Base-by-base conservation (phyloP, 2,797 vertebrate species). In the Crax fasciolata region DNA sequence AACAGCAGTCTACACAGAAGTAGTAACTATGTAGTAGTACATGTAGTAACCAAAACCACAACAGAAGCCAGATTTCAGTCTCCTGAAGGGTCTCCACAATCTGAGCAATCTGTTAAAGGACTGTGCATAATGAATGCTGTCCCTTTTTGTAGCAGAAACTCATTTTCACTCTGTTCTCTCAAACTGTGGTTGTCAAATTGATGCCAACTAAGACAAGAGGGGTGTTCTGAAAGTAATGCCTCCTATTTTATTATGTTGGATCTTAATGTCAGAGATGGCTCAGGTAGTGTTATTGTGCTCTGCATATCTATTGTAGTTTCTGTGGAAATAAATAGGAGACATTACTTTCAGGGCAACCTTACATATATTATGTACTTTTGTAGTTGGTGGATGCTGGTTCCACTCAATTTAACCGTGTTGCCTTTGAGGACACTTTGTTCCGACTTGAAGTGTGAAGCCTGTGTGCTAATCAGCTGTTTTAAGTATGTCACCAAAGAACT, bases 371-470 rank as follows among this genome's bases (percentile, higher is more conserved):
- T 84, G 89, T 93, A 92, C 80, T 94, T 95, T 66, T 70, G 94
- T 96, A 97, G 91, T 95, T 93, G 93, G 95, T 93, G 85, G 85
- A 84, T 76, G 70, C 68, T 43, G 61, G 96, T 97, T 96, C 96
- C 94, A 93, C 94, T 97, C 93, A 96, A 94, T 97, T 97, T 97
- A 96, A 97, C 95, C 27, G 46, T 65, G 86, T 70, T 90, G 48
- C 74, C 93, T 89, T 90, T 68, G 89, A 96, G 90, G 75, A 90
- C 79, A 77, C 49, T 91, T 97, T 96, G 74, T 95, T 87, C 86
- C 94, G 84, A 96, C 93, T 87, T 52, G 11, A 72, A 48, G 6
- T 25, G 24, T 66, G 91, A 96, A 94, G 77, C 23, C n/a, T 88
- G 78, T 93, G 57, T 38, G 54, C 49, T 61, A 94, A 87, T 95